These are phyloP conservation scores for Drosophila paulistorum DNA, from an alignment of 1,140 invertebrate species.

Conservation along the genomic window DNA sequence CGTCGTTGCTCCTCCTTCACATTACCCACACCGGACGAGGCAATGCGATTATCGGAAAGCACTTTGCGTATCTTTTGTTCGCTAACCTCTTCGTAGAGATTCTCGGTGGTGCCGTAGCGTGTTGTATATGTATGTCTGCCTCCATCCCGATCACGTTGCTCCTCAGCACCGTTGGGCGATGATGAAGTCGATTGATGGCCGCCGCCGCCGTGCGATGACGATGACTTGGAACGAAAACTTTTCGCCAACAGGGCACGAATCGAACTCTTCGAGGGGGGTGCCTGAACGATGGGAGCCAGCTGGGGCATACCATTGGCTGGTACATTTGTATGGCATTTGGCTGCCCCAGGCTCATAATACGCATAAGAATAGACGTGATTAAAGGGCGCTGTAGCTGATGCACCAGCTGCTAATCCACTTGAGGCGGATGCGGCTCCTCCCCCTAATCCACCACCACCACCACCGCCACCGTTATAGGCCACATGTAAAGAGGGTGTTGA, in stretches of 20 bases:
- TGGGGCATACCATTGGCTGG: slow-evolving; percentile 82
- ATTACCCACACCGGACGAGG: slow-evolving; percentile 85
- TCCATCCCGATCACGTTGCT: slow-evolving; percentile 46
- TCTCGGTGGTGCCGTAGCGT: slow-evolving; percentile 92
- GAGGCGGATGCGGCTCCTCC: slow-evolving; percentile 21
- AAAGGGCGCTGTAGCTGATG: slow-evolving; percentile 63
- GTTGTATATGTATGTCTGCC: slow-evolving; percentile 88
- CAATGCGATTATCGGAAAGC: slow-evolving; percentile 83
- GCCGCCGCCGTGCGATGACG: slow-evolving; percentile 48
- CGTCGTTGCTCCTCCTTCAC: slow-evolving; percentile 91
- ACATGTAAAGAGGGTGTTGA: slow-evolving; percentile 67
- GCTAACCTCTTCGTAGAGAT: slow-evolving; percentile 94
- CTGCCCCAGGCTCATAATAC: slow-evolving; percentile 88
- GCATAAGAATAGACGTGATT: slow-evolving; percentile 89
- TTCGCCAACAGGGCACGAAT: slow-evolving; percentile 79
- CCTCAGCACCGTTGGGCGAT: slow-evolving; percentile 67
- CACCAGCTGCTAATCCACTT: slow-evolving; percentile 61
- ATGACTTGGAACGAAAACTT: slow-evolving; percentile 73
- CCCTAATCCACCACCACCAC: slow-evolving; percentile 4
- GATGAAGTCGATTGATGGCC: slow-evolving; percentile 61
- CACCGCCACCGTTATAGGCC: slow-evolving; percentile 54
- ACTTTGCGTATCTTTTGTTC: slow-evolving; percentile 85
- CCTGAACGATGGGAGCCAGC: slow-evolving; percentile 25
- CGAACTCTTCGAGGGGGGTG: slow-evolving; percentile 74
- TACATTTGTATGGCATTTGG: slow-evolving; percentile 85